A percentile compares a stretch with the other conserved stretches of the same genome.
Conservation (phyloP, 2,888 invertebrate species). For the Drosophila atroscutellata region DNA sequence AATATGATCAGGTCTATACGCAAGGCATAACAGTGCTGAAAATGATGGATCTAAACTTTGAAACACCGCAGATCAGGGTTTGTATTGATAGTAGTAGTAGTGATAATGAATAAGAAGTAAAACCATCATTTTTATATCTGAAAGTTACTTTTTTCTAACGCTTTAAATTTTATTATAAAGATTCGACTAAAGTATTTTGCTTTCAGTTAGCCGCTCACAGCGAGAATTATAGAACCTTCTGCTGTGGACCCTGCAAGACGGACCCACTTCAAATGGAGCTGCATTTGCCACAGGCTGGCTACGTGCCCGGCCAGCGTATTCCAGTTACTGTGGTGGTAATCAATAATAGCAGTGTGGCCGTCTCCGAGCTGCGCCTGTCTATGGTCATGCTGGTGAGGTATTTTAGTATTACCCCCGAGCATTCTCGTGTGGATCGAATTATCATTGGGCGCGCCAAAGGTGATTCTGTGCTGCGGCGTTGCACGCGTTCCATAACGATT, state of each 20-base stretch:
- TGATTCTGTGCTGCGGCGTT: slow-evolving; percentile 70
- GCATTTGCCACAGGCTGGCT: slow-evolving; percentile 82
- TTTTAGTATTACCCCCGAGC: slow-evolving; percentile 62
- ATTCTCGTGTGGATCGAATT: slow-evolving; percentile 75
- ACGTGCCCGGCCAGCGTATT: slow-evolving; percentile 82
- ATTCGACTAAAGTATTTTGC: background rate
- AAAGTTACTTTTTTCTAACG: background rate
- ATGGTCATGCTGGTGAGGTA: slow-evolving; percentile 80
- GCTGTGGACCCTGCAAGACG: slow-evolving; percentile 82
- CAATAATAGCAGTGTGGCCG: slow-evolving; percentile 86
- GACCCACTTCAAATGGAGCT: slow-evolving; percentile 77
- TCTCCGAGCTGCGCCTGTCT: slow-evolving; percentile 71
- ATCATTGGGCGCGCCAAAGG: slow-evolving; percentile 67
- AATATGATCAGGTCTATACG: slow-evolving; percentile 91
- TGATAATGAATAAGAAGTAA: background rate
- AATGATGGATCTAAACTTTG: slow-evolving; percentile 91
- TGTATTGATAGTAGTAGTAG: slow-evolving; percentile 5
- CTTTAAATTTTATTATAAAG: background rate
- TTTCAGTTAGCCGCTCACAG: slow-evolving; percentile 75
- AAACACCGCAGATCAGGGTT: slow-evolving; percentile 81
- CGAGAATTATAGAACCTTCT: slow-evolving; percentile 78
- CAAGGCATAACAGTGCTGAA: slow-evolving; percentile 91
- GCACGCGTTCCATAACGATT: slow-evolving; percentile 69
- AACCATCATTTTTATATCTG: background rate
- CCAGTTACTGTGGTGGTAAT: slow-evolving; percentile 85